Percentiles rank a stretch among this genome's conserved stretches.
Evolutionary conservation across 92 coral and sea anemone genomes (phyloP).

Genomic region (Epizoanthus scotinus): DNA sequence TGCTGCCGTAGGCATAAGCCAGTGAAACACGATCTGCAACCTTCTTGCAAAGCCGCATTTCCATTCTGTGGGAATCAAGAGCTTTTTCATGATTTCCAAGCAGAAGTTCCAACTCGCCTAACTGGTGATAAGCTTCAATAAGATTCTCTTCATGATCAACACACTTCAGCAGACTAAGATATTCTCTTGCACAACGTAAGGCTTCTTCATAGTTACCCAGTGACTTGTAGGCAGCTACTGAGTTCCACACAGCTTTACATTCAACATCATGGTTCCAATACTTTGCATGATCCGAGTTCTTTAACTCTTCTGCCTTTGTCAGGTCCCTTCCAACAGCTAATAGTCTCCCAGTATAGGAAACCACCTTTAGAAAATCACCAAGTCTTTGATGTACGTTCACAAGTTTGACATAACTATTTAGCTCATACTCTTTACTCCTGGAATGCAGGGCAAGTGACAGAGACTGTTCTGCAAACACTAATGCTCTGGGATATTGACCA

Average conservation of each 20-base stretch:
- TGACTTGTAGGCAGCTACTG: conserved; percentile 75
- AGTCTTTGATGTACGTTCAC: conserved; percentile 77
- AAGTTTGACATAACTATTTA: conserved; percentile 70
- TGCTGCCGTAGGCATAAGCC: conserved; percentile 81
- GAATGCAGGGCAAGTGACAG: conserved; percentile 61
- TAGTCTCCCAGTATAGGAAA: conserved; percentile 76
- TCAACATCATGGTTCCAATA: conserved; percentile 76
- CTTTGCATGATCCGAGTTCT: conserved; percentile 15
- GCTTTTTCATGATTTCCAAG: conserved; percentile 68
- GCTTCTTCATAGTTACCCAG: conserved; percentile 71
- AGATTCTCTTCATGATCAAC: conserved; percentile 55
- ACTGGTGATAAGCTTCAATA: conserved; percentile 61
- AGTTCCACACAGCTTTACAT: conserved; percentile 81
- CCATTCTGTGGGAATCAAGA: conserved; percentile 73
- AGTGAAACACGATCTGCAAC: conserved; percentile 55
- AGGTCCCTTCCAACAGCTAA: conserved; percentile 83
- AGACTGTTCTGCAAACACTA: conserved; percentile 56
- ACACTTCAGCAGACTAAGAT: conserved; percentile 61
- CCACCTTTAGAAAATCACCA: conserved; percentile 67
- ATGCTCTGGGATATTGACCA: conserved; percentile 55
- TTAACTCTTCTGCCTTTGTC: conserved; percentile 17
- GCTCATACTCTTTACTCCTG: conserved; percentile 66
- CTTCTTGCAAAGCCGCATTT: conserved; percentile 68
- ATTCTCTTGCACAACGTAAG: conserved; percentile 66
- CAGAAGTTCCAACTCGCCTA: conserved; percentile 72